Conservation (phyloP, 2,888 invertebrate species). For the Papilio elwesi region DNA sequence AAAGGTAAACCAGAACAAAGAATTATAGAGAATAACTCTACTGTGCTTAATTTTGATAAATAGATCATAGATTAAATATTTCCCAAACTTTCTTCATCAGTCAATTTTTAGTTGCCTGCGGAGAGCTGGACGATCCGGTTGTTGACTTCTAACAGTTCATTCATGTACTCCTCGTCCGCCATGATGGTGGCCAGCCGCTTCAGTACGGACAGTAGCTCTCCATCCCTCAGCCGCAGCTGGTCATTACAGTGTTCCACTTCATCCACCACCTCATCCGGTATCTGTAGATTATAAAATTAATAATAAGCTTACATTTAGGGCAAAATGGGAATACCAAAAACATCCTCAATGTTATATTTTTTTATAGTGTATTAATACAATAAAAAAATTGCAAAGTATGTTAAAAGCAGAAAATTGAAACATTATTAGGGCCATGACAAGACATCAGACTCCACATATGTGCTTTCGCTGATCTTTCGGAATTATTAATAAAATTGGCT, state of each 20-base stretch:
- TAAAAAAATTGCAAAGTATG: too few species aligned
- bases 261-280: slow-evolving; percentile 86
- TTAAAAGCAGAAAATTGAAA: too few species aligned
- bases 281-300: slow-evolving; percentile 64
- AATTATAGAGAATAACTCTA: too few species aligned
- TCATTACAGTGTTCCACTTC: slow-evolving; percentile 89
- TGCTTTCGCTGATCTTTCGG: too few species aligned
- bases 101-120: slow-evolving; percentile 62
- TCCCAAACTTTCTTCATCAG: neutral
- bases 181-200: slow-evolving; percentile 88
- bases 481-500: too few species aligned
- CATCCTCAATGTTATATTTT: too few species aligned
- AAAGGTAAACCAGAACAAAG: neutral
- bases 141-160: slow-evolving; percentile 90
- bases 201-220: slow-evolving; percentile 86
- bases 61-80: neutral
- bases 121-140: slow-evolving; percentile 85
- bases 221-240: slow-evolving; percentile 88
- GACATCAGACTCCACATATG: too few species aligned
- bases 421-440: too few species aligned
- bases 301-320: neutral
- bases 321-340: too few species aligned
- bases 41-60: neutral
- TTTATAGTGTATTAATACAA: too few species aligned
- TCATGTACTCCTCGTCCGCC: slow-evolving; percentile 89